Conservation (phyloP, 2,888 invertebrate genomes). For the Dryadula phaetusa region DNA sequence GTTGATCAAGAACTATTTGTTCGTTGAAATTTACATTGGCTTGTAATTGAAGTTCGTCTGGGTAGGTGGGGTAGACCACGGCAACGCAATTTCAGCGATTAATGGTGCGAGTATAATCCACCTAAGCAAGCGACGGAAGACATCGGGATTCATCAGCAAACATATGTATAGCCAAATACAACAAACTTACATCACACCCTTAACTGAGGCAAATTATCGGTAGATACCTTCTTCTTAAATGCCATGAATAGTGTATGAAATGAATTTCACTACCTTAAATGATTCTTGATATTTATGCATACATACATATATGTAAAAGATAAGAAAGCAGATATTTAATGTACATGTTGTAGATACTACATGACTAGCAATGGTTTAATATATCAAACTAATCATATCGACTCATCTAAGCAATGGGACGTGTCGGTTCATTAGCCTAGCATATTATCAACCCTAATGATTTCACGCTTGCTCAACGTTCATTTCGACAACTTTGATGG, state of each 20-base stretch:
- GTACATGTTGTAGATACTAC: neutral
- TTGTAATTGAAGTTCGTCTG: slow-evolving; percentile 77
- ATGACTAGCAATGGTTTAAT: slow-evolving; percentile 15
- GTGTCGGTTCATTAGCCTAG: slow-evolving; percentile 69
- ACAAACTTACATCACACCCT: slow-evolving; percentile 43
- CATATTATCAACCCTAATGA: slow-evolving; percentile 74
- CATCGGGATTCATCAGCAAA: slow-evolving; percentile 66
- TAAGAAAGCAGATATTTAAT: no score
- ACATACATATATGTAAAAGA: no score
- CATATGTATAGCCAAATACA: slow-evolving; percentile 61
- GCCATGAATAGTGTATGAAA: no score
- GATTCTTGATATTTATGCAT: no score
- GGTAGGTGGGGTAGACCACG: slow-evolving; percentile 57
- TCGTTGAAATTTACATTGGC: slow-evolving; percentile 65
- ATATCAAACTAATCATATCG: slow-evolving; percentile 40
- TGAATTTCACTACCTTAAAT: no score
- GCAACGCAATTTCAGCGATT: slow-evolving; percentile 79
- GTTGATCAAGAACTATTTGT: slow-evolving; percentile 13
- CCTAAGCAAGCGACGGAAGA: slow-evolving; percentile 72
- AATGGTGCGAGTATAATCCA: slow-evolving; percentile 81
- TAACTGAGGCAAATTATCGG: slow-evolving; percentile 38
- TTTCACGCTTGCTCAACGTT: slow-evolving; percentile 69
- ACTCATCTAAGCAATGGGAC: slow-evolving; percentile 54
- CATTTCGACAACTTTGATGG: slow-evolving; percentile 60
- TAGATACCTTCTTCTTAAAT: neutral